Percentiles rank a stretch among this genome's conserved stretches.
These are phyloP conservation scores for Procambarus clarkii DNA, from an alignment of 1,140 invertebrate species.

Conservation along the genomic window DNA sequence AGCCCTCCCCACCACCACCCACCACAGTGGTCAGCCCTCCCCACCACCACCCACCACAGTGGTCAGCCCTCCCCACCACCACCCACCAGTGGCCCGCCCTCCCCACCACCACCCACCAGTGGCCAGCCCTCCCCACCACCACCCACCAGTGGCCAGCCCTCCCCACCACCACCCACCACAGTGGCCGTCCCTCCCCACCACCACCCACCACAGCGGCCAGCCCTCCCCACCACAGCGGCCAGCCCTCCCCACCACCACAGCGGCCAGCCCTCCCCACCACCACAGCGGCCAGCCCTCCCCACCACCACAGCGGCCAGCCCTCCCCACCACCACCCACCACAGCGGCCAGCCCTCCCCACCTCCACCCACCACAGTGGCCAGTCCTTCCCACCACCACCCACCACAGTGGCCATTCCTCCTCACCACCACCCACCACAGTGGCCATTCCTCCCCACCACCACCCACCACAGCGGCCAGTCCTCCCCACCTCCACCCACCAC, in stretches of 20 bases:
- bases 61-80: too few relatives aligned
- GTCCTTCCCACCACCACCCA: background rate
- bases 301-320: background rate
- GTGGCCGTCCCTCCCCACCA: background rate
- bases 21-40: too few relatives aligned
- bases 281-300: background rate
- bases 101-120: background rate
- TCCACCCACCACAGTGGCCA: background rate
- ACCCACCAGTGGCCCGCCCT: background rate
- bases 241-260: too few relatives aligned
- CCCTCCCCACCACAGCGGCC: conserved; percentile 9
- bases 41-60: too few relatives aligned
- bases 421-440: background rate
- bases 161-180: background rate
- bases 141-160: background rate
- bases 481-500: background rate
- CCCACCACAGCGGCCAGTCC: background rate
- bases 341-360: too few relatives aligned
- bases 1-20: background rate
- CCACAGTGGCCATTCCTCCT: background rate
- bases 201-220: background rate
- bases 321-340: too few relatives aligned
- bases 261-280: background rate
- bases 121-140: background rate
- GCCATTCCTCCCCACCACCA: background rate